These are phyloP conservation scores for Microtus pennsylvanicus DNA, from an alignment of 2,113 vertebrate species.

Conservation along the genomic window DNA sequence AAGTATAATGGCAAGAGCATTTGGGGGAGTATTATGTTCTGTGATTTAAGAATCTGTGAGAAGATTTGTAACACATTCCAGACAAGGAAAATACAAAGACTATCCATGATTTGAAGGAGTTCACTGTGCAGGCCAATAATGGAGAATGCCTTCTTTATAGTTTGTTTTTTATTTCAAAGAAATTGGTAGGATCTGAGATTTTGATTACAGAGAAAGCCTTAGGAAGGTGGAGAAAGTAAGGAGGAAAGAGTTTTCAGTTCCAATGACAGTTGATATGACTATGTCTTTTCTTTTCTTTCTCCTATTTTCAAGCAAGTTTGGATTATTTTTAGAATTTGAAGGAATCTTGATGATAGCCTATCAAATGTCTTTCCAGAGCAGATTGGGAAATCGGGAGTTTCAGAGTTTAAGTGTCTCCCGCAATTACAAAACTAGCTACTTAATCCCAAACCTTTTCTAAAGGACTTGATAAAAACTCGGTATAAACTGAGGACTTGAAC, in stretches of 20 bases:
- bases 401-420: not conserved
- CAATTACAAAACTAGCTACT: not conserved
- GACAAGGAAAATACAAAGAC: slow-evolving; percentile 16
- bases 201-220: not conserved
- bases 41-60: slow-evolving; percentile 35
- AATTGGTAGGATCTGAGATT: not conserved
- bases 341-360: not conserved
- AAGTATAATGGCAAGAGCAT: slow-evolving; percentile 37
- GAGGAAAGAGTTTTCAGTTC: not conserved
- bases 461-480: slow-evolving; percentile 19
- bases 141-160: not conserved
- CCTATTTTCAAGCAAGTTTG: not conserved
- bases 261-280: slow-evolving; percentile 14
- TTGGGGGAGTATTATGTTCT: not conserved
- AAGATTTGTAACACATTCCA: slow-evolving; percentile 1
- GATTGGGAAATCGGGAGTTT: slow-evolving; percentile 27
- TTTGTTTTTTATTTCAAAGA: not conserved
- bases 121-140: not conserved
- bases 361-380: not conserved
- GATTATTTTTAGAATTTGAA: slow-evolving; percentile 50
- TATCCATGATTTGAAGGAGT: not conserved
- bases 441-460: not conserved
- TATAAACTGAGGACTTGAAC: not conserved
- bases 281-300: not conserved
- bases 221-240: not conserved